A percentile compares a stretch with the other conserved stretches of the same genome.
Evolutionary conservation across 2,113 vertebrate species (phyloP).

Genomic region (Hydrochoerus hydrochaeris): DNA sequence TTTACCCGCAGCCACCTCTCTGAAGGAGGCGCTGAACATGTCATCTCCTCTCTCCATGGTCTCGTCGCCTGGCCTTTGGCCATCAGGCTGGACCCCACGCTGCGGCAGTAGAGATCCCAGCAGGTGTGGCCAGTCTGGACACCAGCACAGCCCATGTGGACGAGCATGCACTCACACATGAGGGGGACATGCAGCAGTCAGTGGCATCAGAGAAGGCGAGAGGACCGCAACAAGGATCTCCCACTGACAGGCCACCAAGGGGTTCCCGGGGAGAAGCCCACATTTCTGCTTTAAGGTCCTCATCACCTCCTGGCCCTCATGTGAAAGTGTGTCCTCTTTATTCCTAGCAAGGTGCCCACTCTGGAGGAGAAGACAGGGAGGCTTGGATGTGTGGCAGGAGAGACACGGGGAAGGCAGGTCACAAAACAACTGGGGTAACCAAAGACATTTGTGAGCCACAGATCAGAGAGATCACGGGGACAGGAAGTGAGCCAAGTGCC

Average conservation of each 20-base stretch:
- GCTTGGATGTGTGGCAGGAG: neutral
- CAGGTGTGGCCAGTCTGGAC: neutral
- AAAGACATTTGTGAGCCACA: neutral
- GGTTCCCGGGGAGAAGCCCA: too few species aligned
- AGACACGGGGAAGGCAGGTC: neutral
- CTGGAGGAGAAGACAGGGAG: neutral
- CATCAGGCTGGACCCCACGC: neutral
- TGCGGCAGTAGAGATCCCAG: too few species aligned
- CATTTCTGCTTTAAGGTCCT: neutral
- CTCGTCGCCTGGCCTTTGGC: too few species aligned
- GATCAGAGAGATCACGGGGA: neutral
- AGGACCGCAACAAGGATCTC: too few species aligned
- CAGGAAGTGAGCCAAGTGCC: neutral
- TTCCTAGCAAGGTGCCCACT: neutral
- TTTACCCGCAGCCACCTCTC: neutral
- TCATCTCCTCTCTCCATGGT: neutral
- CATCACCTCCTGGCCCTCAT: neutral
- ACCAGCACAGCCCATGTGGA: neutral
- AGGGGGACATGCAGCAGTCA: too few species aligned
- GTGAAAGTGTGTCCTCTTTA: neutral
- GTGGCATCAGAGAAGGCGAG: too few species aligned
- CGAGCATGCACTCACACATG: neutral
- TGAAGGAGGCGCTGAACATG: neutral
- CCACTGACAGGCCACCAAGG: too few species aligned
- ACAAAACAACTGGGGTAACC: neutral